phyloP scores from a whole-genome alignment of 2,797 vertebrate genomes.

The Pseudochirops corinnae region DNA sequence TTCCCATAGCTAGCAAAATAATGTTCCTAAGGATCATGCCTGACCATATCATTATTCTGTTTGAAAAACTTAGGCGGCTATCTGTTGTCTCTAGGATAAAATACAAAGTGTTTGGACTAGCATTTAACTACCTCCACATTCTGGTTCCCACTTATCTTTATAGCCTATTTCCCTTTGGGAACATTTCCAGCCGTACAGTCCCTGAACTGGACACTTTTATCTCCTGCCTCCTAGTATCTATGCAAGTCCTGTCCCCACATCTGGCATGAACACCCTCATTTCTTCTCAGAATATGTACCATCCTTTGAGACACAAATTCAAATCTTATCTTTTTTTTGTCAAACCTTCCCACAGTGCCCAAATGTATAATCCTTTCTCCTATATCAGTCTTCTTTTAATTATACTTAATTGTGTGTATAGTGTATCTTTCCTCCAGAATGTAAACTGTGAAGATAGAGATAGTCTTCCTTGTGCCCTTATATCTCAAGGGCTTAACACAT shows the following conservation, averaged over 20 bases:
- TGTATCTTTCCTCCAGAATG: background rate
- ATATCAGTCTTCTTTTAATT: background rate
- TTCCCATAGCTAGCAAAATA: background rate
- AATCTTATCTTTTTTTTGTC: background rate
- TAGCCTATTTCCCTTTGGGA: background rate
- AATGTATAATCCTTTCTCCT: background rate
- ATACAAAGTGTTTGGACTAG: conserved; percentile 6
- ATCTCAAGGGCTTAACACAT: background rate
- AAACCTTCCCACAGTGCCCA: background rate
- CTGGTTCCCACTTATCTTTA: background rate
- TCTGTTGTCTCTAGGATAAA: background rate
- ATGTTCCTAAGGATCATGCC: background rate
- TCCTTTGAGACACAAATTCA: background rate
- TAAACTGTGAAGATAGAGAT: background rate
- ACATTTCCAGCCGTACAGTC: background rate
- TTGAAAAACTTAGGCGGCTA: background rate
- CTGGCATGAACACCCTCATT: background rate
- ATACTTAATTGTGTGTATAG: background rate
- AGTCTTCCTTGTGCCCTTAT: background rate
- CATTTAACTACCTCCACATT: conserved; percentile 14
- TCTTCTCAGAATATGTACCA: background rate
- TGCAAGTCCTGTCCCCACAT: background rate
- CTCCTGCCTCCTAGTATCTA: background rate
- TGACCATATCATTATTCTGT: background rate
- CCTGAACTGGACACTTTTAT: background rate